Percentiles rank a stretch among this genome's conserved stretches.
Conservation (phyloP, 2,888 invertebrate genomes). For the Petrolisthes manimaculis region DNA sequence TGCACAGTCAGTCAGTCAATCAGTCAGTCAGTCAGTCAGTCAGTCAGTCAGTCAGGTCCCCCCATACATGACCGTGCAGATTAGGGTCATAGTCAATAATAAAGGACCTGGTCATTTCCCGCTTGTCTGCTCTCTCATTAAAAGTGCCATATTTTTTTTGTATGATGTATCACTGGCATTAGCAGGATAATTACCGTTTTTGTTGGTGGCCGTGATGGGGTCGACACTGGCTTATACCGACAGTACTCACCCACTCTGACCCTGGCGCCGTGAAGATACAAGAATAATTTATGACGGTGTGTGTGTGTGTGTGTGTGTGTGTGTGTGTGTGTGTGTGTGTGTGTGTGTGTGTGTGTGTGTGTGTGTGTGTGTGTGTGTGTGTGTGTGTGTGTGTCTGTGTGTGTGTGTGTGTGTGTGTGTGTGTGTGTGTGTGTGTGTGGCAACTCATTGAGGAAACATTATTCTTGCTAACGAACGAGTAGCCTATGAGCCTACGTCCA, state of each 20-base stretch:
- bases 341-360: too few relatives aligned
- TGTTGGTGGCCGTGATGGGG: background rate
- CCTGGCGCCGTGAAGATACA: background rate
- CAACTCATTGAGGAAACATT: background rate
- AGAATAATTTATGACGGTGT: too few relatives aligned
- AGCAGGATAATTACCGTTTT: slow-evolving; percentile 25
- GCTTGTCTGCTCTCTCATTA: slow-evolving; percentile 26
- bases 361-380: too few relatives aligned
- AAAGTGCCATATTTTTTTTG: slow-evolving; percentile 1
- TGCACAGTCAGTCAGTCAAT: too few relatives aligned
- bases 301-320: too few relatives aligned
- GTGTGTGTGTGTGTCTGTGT: background rate
- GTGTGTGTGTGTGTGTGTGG: too few relatives aligned
- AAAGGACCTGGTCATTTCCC: slow-evolving; percentile 8
- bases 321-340: too few relatives aligned
- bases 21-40: too few relatives aligned
- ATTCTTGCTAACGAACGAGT: background rate
- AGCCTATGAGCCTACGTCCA: too few relatives aligned
- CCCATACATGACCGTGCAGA: background rate
- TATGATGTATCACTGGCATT: slow-evolving; percentile 25
- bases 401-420: background rate
- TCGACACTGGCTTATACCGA: slow-evolving; percentile 1
- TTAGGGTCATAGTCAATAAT: background rate
- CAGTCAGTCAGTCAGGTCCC: too few relatives aligned
- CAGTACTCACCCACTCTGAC: background rate